A percentile compares a stretch with the other conserved stretches of the same genome.
phyloP scores from a whole-genome alignment of 2,113 vertebrate genomes.

The Herpetotheres cachinnans region DNA sequence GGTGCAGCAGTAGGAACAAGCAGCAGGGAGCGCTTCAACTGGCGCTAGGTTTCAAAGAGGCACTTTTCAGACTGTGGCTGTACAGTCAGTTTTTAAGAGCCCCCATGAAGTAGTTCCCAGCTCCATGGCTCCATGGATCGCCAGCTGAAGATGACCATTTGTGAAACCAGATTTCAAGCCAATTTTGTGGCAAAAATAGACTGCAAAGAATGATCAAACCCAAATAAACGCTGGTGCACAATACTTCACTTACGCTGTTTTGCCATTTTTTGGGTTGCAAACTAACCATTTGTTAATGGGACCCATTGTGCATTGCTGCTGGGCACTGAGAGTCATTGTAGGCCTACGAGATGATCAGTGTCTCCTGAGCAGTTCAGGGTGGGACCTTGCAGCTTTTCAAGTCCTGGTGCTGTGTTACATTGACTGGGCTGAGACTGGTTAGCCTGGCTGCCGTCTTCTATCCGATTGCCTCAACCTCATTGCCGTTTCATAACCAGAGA shows the following conservation, averaged over 20 bases:
- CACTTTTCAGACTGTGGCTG: not conserved
- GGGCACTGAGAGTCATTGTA: not conserved
- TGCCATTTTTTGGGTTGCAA: not conserved
- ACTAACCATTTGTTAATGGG: not conserved
- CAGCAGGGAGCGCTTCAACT: not conserved
- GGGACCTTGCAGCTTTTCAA: not conserved
- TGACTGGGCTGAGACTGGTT: not conserved
- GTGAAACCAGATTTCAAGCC: not conserved
- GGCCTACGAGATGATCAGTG: not conserved
- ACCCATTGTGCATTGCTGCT: not conserved
- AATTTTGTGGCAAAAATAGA: not conserved
- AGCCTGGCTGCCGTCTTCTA: not conserved
- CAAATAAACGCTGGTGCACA: not conserved
- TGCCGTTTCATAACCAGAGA: not conserved
- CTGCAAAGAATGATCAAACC: not conserved
- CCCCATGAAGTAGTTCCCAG: not conserved
- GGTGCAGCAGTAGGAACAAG: not conserved
- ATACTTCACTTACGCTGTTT: not conserved
- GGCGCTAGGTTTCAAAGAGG: not conserved
- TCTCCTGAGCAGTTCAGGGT: not conserved
- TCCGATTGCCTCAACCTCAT: not conserved
- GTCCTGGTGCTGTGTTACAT: not conserved
- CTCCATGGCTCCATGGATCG: accelerated
- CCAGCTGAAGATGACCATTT: not conserved
- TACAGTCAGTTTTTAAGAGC: not conserved